Evolutionary conservation across 2,797 vertebrate species (phyloP), one percentile per base, ranked within the genome.

Genomic region (Bradypodion pumilum): DNA sequence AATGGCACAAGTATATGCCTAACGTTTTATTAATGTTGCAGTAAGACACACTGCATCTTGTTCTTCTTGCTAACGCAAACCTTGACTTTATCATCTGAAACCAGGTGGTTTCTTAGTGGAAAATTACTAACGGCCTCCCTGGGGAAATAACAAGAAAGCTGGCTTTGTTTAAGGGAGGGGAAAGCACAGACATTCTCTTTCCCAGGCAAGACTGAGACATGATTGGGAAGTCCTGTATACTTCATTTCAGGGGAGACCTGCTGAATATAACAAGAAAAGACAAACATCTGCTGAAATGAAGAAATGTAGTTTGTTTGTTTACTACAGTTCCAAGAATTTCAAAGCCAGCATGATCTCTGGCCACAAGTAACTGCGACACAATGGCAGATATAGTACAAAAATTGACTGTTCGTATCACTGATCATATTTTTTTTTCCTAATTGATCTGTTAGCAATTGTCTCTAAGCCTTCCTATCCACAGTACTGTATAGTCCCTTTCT

Each of bases 81-180:
- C 29, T 21, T 68, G 70, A 27, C 16, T 60, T 59, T 27, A 66
- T 56, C 10, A 40, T 37, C 62, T 8, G 13, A 49, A 52, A 8
- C 8, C 63, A 75, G 49, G 32, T 46, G 44, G 27, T 35, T 85
- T 49, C 13, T 16, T 12, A 35, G 27, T 80, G 49, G 78, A 60
- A 85, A 82, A 37, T n/a, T 46, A 80, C 78, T 60, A 40, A 37
- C 15, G 52, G 37, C 16, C 72, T 81, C n/a, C n/a, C 42, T 44
- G 8, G 8, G 49, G 80, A 27, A 69, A 80, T 46, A 69, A 69
- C 49, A 10, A 40, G 46, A 52, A 82, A 66, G 37, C 44, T 52
- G 16, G 42, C 35, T 74, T 40, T 1, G 19, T 42, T 44, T 29
- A 13, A 8, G 23, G 27, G 19, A n/a, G 40, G 3, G 27, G 37